A percentile compares a stretch with the other conserved stretches of the same genome.
Evolutionary conservation across 2,113 vertebrate species (phyloP).

Genomic region (Lucifuga dentata): DNA sequence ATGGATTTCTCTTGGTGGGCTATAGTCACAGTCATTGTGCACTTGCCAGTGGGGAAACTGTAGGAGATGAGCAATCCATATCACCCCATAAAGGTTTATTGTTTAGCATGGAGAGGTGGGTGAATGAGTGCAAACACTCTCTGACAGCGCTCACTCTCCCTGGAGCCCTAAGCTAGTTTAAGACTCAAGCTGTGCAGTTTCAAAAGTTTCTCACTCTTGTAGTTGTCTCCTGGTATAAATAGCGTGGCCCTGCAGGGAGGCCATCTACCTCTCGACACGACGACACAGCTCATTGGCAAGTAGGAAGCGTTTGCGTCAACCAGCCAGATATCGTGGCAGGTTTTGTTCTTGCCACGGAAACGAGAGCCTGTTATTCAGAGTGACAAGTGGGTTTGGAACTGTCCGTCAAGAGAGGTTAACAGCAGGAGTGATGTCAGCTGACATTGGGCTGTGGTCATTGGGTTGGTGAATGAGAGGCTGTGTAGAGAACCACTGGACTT

Average conservation of each 20-base stretch:
- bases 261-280: neutral
- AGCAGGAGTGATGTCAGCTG: constrained; percentile 49
- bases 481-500: neutral
- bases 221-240: constrained; percentile 3
- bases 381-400: constrained; percentile 51
- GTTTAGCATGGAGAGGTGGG: neutral
- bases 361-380: constrained; percentile 45
- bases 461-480: too few relatives aligned
- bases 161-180: constrained; percentile 13
- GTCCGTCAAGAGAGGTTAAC: constrained; percentile 50
- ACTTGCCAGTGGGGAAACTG: neutral
- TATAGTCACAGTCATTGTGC: neutral
- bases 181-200: constrained; percentile 25
- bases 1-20: neutral
- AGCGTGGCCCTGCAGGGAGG: neutral
- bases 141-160: neutral
- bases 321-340: constrained; percentile 62
- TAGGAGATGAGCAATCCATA: constrained; percentile 8
- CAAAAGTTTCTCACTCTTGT: constrained; percentile 10
- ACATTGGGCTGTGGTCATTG: constrained; percentile 19
- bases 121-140: neutral
- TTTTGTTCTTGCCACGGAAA: constrained; percentile 46
- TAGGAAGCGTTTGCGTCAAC: constrained; percentile 40
- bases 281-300: constrained; percentile 20
- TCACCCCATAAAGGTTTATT: constrained; percentile 20